Percentiles rank a stretch among this genome's conserved stretches.
Conservation (phyloP, 2,797 vertebrate species). For the Premnoplex brunnescens region DNA sequence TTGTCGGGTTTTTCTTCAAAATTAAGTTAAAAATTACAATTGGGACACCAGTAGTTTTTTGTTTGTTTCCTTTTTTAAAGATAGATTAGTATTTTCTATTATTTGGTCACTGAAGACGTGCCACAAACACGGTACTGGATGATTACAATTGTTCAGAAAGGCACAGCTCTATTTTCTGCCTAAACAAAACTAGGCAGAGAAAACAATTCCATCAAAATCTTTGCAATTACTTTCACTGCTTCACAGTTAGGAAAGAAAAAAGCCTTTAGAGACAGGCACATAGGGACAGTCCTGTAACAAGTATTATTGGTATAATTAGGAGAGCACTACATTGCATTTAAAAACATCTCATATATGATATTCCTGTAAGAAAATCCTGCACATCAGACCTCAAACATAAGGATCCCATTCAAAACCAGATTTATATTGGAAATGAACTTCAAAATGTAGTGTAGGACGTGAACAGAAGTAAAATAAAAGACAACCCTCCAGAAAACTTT, state of each 20-base stretch:
- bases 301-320: background rate
- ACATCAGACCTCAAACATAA: background rate
- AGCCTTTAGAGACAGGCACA: background rate
- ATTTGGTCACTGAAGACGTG: background rate
- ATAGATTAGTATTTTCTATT: background rate
- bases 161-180: background rate
- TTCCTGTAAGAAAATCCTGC: background rate
- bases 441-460: background rate
- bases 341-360: background rate
- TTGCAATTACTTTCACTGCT: background rate
- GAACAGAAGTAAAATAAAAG: background rate
- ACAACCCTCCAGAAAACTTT: background rate
- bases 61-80: background rate
- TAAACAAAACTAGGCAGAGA: background rate
- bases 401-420: background rate
- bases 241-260: background rate
- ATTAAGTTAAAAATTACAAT: background rate
- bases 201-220: background rate
- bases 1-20: background rate
- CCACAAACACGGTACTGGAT: accelerated
- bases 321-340: background rate
- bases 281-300: background rate
- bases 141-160: background rate
- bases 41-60: background rate
- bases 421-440: background rate